Evolutionary conservation across 2,113 vertebrate species (phyloP).

Genomic region (Mormoops blainvillei): DNA sequence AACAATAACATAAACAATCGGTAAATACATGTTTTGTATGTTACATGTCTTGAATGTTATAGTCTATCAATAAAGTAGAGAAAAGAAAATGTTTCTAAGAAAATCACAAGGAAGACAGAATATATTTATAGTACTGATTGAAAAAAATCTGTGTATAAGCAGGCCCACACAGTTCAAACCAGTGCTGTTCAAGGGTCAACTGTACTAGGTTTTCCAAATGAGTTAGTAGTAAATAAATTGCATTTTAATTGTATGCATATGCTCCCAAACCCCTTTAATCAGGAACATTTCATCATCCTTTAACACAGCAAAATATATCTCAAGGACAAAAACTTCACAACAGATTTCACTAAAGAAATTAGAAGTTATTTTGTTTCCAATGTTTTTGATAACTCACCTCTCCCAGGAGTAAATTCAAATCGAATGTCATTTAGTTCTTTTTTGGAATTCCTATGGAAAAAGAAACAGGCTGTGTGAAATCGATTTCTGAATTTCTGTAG

Average conservation of each 20-base stretch:
- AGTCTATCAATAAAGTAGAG: background rate
- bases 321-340: background rate
- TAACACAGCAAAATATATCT: background rate
- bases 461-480: slow-evolving; percentile 31
- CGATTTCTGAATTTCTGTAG: background rate
- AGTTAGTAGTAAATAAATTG: background rate
- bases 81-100: background rate
- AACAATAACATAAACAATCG: background rate
- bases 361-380: background rate
- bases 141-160: too few species aligned
- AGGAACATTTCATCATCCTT: background rate
- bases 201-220: background rate
- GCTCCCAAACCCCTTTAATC: background rate
- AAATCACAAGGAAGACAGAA: background rate
- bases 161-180: background rate
- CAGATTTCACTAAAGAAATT: background rate
- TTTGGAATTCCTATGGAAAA: slow-evolving; percentile 91
- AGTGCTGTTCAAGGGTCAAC: background rate
- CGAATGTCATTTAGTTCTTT: slow-evolving; percentile 98
- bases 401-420: slow-evolving; percentile 98
- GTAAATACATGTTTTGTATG: background rate
- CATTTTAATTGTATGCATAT: background rate
- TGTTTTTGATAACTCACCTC: slow-evolving; percentile 84
- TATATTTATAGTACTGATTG: background rate
- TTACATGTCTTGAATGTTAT: background rate